Conservation (phyloP, 1,140 invertebrate genomes). For the Diuraphis noxia region DNA sequence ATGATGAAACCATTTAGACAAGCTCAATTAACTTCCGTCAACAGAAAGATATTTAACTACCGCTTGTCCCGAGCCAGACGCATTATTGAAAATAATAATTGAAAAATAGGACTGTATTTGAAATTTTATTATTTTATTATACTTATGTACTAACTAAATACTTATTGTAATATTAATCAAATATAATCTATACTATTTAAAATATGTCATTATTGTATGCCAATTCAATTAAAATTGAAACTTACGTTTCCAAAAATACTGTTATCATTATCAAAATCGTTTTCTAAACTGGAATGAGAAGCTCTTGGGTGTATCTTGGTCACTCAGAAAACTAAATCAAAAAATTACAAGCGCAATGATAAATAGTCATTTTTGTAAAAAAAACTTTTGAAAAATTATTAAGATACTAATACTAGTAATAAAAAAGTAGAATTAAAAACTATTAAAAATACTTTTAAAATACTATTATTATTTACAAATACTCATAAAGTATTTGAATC, state of each 20-base stretch:
- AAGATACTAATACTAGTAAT: too few species aligned
- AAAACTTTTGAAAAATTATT: too few species aligned
- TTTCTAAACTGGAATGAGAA: background rate
- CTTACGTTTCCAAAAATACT: background rate
- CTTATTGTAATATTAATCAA: background rate
- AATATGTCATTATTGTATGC: background rate
- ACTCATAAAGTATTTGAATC: too few species aligned
- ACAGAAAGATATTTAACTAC: background rate
- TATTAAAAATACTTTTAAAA: too few species aligned
- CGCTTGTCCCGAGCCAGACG: background rate
- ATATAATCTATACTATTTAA: background rate
- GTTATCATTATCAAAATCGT: background rate
- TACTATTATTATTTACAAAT: too few species aligned
- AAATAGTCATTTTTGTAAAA: background rate
- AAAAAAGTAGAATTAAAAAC: too few species aligned
- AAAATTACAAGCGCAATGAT: background rate
- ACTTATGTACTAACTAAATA: background rate
- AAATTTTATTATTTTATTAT: background rate
- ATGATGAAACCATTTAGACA: background rate
- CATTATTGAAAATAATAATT: constrained; percentile 12
- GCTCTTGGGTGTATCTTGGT: background rate
- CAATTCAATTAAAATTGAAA: background rate
- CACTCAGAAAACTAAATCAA: background rate
- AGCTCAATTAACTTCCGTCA: background rate
- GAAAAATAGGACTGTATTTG: background rate